Evolutionary conservation across 2,113 vertebrate species (phyloP), one percentile per base, ranked within the genome.

Genomic region (Chamaetylas fuelleborni): DNA sequence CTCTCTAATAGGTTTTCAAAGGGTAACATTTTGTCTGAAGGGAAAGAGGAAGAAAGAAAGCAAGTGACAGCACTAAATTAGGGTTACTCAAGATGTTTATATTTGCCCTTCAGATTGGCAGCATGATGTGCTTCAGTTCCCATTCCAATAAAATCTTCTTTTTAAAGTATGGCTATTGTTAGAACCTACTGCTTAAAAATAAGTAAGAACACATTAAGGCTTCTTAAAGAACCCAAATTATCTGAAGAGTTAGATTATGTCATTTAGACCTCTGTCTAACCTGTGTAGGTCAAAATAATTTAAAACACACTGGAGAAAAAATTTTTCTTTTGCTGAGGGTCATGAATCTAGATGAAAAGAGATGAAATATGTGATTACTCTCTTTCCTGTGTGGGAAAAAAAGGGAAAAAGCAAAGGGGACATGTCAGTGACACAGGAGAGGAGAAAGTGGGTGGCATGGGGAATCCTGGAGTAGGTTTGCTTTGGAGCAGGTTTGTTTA

Each of bases 1-100:
- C 91, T 92, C 81, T 86, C 70, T 82, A 74, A 85, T 19, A 92
- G 65, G 51, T 97, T 97, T 95, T 95, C 81, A 90, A 88, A 90
- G 62, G 66, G 60, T 33, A 80, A 45, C 61, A 57, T 95, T 94
- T 92, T 79, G 86, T 91, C 86, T 82, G 90, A 79, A 94, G 56
- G 34, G 33, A 57, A 88, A 40, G 4, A 19, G 24, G 56, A 81
- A 51, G 42, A 3, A 77, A 73, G 93, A 91, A 90, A 84, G 33
- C 61, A 83, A 86, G 33, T 67, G 73, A 76, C 62, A 74, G 8
- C 34, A 26, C 24, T 80, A 48, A 94, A 58, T 81, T 58, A 67
- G 11, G 9, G 2, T 88, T 91, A 57, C n/a, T 85, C 19, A 29
- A 43, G 50, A 28, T 84, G 54, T 95, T 95, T 91, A 48, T 88